These are phyloP conservation scores for Brachypteracias leptosomus DNA, from an alignment of 2,113 vertebrate genomes.

Conservation along the genomic window DNA sequence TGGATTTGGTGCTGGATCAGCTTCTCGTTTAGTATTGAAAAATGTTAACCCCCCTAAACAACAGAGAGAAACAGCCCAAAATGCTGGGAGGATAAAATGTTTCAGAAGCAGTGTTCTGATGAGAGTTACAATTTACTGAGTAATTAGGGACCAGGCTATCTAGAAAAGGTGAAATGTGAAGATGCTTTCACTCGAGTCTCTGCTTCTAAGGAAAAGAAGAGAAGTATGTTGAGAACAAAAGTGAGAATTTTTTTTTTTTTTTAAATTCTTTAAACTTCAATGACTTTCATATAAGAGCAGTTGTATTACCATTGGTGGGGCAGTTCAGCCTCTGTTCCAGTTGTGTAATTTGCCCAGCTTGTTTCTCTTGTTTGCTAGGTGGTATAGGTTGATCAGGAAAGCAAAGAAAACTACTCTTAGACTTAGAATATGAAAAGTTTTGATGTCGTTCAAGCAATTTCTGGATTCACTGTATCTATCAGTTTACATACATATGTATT, in stretches of 20 bases:
- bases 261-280: not conserved
- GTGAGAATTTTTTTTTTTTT: not conserved
- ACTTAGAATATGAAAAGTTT: not conserved
- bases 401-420: not conserved
- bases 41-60: not conserved
- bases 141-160: not conserved
- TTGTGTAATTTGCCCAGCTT: not conserved
- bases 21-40: not conserved
- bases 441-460: not conserved
- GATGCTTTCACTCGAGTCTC: not conserved
- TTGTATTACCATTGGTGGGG: not conserved
- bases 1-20: not conserved
- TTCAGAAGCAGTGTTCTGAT: not conserved
- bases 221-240: not conserved
- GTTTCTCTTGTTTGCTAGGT: not conserved
- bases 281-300: not conserved
- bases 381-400: not conserved
- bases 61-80: not conserved
- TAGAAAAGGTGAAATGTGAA: not conserved
- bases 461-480: not conserved
- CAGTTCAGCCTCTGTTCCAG: not conserved
- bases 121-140: not conserved
- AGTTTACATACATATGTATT: not conserved
- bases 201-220: not conserved
- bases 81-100: not conserved